phyloP scores from a whole-genome alignment of 2,888 invertebrate genomes.

The Reticulitermes lucifugus region DNA sequence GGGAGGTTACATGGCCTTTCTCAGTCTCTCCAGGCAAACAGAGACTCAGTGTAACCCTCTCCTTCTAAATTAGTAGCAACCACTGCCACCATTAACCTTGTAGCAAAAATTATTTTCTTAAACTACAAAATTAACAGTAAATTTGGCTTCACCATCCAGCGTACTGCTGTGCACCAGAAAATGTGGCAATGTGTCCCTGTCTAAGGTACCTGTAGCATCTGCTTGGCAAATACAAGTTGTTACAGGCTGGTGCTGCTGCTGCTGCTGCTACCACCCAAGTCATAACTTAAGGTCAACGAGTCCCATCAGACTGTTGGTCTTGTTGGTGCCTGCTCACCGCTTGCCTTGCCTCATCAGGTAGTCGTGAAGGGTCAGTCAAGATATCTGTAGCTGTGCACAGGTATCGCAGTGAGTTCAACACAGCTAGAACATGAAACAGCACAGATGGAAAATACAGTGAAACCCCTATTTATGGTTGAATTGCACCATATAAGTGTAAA shows the following conservation, averaged over 20 bases:
- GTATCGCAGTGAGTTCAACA: conserved; percentile 89
- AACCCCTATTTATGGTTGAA: too few relatives aligned
- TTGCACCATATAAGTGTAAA: not conserved
- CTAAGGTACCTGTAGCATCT: too few relatives aligned
- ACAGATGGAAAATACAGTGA: too few relatives aligned
- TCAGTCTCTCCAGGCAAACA: too few relatives aligned
- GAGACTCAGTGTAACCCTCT: too few relatives aligned
- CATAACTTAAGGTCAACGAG: not conserved
- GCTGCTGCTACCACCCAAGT: too few relatives aligned
- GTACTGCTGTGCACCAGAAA: not conserved
- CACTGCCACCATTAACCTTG: too few relatives aligned
- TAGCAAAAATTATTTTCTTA: not conserved
- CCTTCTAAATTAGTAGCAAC: too few relatives aligned
- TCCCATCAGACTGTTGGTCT: conserved; percentile 24
- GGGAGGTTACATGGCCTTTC: too few relatives aligned
- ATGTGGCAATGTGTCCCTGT: too few relatives aligned
- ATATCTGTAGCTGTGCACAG: conserved; percentile 94
- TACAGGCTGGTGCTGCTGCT: too few relatives aligned
- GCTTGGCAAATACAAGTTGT: too few relatives aligned
- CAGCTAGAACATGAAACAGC: conserved; percentile 73
- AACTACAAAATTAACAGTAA: not conserved
- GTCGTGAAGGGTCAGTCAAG: conserved; percentile 85
- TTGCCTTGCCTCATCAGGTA: conserved; percentile 90
- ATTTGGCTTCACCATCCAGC: not conserved
- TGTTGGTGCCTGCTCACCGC: conserved; percentile 68